Evolutionary conservation across 2,888 invertebrate species (phyloP), one percentile per base, ranked within the genome.

Genomic region (Pocota personata): DNA sequence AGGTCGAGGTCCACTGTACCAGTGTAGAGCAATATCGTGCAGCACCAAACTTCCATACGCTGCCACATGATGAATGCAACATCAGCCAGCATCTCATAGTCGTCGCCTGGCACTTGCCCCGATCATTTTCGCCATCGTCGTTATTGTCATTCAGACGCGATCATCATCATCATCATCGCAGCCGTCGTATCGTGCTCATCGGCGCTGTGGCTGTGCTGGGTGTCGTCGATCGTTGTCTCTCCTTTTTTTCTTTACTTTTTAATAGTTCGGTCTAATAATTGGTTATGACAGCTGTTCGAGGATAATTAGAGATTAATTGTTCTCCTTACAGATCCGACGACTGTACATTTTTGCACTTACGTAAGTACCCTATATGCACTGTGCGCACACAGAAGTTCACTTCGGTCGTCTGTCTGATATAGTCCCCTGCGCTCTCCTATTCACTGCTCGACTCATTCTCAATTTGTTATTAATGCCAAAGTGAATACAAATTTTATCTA

Each of bases 301-400:
- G 90, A 90, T 91, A 91, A 91, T 91, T 91, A 91, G 91, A 91
- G 91, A 91, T 91, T 91, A 91, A 91, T 91, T 91, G 91, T 91
- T 91, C 89, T 90, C 88, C 89, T 90, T 89, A 90, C 89, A 90
- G 89, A 89, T 89, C 88, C 72, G 69, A 86, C 82, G 50, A 60
- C 57, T 35, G 82, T 77, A 66, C 66, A 76, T 66, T 82, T 14
- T 76, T 72, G 60, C 72, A 72, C 77, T 86, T 86, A 82, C 82
- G 76, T 71, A 86, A 76, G 75, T 30, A 48, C 8, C 19, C 14
- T 35, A 19, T 46, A 37, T 37, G 32, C 46, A 12, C 48, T 57
- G n/a, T 46, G 35, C 40, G 62, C 55, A 35, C 30, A 35, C 50
- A 19, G 14, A 19, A 46, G 30, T 50, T 62, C 40, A 52, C 67